Conservation (phyloP, 2,888 invertebrate genomes). For the Nasonia oneida region DNA sequence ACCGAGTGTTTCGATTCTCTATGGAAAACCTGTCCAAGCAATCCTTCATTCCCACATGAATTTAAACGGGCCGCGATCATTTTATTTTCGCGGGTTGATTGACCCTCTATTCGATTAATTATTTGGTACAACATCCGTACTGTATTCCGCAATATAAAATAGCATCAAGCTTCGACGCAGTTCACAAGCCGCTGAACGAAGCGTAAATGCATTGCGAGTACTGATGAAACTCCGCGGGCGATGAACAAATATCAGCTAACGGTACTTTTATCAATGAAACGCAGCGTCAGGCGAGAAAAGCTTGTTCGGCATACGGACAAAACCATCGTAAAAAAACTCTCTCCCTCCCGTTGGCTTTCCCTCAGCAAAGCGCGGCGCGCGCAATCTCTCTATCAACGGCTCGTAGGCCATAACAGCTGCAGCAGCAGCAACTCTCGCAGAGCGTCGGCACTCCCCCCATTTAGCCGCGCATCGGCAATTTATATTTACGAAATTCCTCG, state of each 20-base stretch:
- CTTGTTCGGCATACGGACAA: neutral
- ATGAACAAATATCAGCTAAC: neutral
- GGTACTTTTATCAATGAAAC: neutral
- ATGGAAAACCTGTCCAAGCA: no score
- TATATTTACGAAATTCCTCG: conserved; percentile 50
- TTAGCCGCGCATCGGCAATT: conserved; percentile 22
- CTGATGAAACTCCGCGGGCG: neutral
- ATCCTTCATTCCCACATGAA: no score
- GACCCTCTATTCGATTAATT: neutral
- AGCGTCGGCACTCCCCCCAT: conserved; percentile 17
- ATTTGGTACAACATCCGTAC: no score
- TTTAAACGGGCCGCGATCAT: neutral
- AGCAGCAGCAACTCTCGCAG: neutral
- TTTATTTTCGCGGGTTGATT: neutral
- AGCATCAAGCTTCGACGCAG: neutral
- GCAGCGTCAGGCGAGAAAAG: neutral
- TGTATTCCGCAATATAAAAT: no score
- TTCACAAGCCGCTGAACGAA: neutral
- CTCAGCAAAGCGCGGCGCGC: neutral
- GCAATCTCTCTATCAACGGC: conserved; percentile 28
- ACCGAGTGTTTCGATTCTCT: no score
- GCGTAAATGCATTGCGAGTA: neutral
- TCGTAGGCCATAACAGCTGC: neutral
- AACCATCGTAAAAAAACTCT: neutral
- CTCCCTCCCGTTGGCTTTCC: neutral